Evolutionary conservation across 2,888 invertebrate genomes (phyloP).

Genomic region (Caenorhabditis sp.): DNA sequence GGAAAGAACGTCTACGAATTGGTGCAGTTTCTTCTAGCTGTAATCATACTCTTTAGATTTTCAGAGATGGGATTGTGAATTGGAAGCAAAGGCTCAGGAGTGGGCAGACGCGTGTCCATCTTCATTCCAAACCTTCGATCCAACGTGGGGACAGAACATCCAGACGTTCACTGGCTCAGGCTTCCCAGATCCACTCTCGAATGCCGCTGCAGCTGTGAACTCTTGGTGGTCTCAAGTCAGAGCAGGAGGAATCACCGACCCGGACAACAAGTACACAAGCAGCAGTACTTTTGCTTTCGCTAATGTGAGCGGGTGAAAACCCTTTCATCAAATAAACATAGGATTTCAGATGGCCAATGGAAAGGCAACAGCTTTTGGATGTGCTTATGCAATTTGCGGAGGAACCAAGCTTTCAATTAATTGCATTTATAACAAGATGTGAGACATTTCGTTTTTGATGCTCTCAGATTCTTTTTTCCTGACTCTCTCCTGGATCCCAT

Average conservation of each 20-base stretch:
- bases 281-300: constrained; percentile 21
- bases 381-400: constrained; percentile 49
- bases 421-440: constrained; percentile 61
- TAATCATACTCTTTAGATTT: not conserved
- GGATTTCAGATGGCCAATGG: constrained; percentile 58
- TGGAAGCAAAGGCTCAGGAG: constrained; percentile 57
- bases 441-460: not conserved
- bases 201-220: constrained; percentile 38
- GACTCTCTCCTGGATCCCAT: not conserved
- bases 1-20: constrained; percentile 66
- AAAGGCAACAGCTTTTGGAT: constrained; percentile 54
- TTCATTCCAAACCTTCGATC: constrained; percentile 48
- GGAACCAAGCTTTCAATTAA: constrained; percentile 32
- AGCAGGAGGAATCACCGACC: constrained; percentile 50
- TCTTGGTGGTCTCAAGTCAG: constrained; percentile 48
- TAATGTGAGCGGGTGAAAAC: constrained; percentile 23
- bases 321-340: not conserved
- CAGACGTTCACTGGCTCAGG: constrained; percentile 32
- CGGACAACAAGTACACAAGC: constrained; percentile 54
- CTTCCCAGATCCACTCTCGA: constrained; percentile 31
- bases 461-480: too few species aligned
- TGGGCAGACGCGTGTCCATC: constrained; percentile 50
- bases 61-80: constrained; percentile 60
- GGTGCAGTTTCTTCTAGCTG: constrained; percentile 16
- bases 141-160: constrained; percentile 56